A percentile compares a stretch with the other conserved stretches of the same genome.
These are phyloP conservation scores for Isurus oxyrinchus DNA, from an alignment of 2,113 vertebrate species.

Conservation along the genomic window DNA sequence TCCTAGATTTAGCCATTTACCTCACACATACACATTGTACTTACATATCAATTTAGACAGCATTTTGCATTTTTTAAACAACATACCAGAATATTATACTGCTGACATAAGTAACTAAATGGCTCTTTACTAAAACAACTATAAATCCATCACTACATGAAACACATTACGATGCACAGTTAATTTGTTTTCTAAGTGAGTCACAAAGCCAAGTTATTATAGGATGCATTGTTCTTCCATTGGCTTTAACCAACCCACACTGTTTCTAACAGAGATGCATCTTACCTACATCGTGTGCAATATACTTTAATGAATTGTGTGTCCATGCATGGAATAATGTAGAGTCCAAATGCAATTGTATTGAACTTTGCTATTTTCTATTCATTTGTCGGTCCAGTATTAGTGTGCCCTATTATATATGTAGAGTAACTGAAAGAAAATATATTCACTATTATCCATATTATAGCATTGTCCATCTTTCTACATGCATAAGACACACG, in stretches of 20 bases:
- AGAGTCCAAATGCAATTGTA: not conserved
- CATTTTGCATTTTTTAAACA: not conserved
- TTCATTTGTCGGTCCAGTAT: not conserved
- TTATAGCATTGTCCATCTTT: not conserved
- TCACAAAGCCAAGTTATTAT: not conserved
- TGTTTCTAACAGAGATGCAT: not conserved
- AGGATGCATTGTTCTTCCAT: not conserved
- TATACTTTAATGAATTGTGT: not conserved
- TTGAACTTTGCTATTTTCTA: not conserved
- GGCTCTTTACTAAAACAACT: not conserved
- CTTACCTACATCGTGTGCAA: too few species aligned
- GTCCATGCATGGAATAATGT: not conserved
- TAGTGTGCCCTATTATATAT: not conserved
- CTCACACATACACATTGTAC: not conserved
- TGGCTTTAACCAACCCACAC: not conserved
- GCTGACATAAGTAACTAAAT: not conserved
- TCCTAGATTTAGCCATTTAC: not conserved
- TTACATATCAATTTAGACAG: slow-evolving; percentile 18
- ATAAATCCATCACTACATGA: not conserved
- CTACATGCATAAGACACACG: too few species aligned
- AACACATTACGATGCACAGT: not conserved
- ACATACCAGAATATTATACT: not conserved
- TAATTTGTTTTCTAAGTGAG: slow-evolving; percentile 3
- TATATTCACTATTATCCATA: not conserved
- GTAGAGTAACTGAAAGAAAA: not conserved